These are phyloP conservation scores for Sinocyclocheilus maitianheensis DNA, from an alignment of 2,113 vertebrate genomes.

Conservation along the genomic window DNA sequence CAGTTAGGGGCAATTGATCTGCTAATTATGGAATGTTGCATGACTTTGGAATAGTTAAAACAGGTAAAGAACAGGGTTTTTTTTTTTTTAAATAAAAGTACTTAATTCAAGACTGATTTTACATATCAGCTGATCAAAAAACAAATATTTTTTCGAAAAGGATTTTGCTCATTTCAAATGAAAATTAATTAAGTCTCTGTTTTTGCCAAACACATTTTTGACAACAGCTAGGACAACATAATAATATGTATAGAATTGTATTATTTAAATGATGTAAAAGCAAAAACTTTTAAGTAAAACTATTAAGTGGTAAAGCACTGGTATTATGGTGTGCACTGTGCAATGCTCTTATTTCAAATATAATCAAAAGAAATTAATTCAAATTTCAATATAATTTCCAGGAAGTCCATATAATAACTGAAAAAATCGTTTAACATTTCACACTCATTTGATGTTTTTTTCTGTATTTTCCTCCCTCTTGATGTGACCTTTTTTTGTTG, in stretches of 20 bases:
- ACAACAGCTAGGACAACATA: neutral
- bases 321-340: neutral
- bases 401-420: too few relatives aligned
- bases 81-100: neutral
- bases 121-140: neutral
- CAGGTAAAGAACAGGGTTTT: neutral
- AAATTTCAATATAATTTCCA: too few relatives aligned
- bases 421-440: too few relatives aligned
- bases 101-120: neutral
- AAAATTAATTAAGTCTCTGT: neutral
- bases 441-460: neutral
- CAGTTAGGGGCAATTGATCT: neutral
- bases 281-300: neutral
- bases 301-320: neutral
- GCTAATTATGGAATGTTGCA: neutral
- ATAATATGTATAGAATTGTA: neutral
- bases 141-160: neutral
- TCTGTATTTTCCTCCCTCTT: neutral
- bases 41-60: neutral
- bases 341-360: too few relatives aligned
- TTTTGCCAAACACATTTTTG: neutral
- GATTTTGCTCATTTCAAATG: neutral
- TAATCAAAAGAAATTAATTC: too few relatives aligned
- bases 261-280: neutral
- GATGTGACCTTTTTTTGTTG: neutral